Evolutionary conservation across 2,113 vertebrate genomes (phyloP), one percentile per base, ranked within the genome.

Genomic region (Marmota flaviventris): DNA sequence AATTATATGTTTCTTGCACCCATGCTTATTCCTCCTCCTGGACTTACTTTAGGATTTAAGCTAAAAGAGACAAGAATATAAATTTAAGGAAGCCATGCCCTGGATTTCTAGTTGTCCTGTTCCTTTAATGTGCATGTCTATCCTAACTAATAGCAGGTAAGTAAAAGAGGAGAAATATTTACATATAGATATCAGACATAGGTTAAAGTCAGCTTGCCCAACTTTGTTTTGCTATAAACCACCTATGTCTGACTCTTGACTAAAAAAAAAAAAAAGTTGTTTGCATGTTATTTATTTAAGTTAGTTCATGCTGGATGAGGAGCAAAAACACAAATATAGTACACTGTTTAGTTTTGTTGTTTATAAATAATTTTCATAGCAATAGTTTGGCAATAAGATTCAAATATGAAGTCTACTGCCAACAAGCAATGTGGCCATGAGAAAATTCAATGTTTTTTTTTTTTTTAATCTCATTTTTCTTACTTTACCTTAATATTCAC

Each of bases 11-110:
- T 89, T 85, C 56, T 56, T 61, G 3, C 12, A 3, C 4, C 12
- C 48, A 13, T 32, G 34, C 7, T 79, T 13, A 34, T 56, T 51
- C 9, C 13, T 94, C 79, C 53, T 32, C 5, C 8, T 18, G 20
- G 29, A 2, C 0, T 58, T 9, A 9, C 72, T 34, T 51, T 0
- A 76, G 14, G 27, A 1, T 1, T 25, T 72, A 39, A 82, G 1
- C 25, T 27, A 4, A 78, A 73, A 67, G 1, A n/a, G 18, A 51
- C 3, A 65, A 63, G 45, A 39, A 4, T 5, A 12, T n/a, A 5
- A 25, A 86, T 51, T 67, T 10, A 82, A 79, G 8, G 29, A 1
- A 8, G 16, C 10, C 1, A 4, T 76, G 1, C 8, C 16, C 34
- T 72, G 48, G 11, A 25, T 90, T 45, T 32, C 76, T 65, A 12